Conservation (phyloP, 2,888 invertebrate species). For the Archaeoteleia sp. region DNA sequence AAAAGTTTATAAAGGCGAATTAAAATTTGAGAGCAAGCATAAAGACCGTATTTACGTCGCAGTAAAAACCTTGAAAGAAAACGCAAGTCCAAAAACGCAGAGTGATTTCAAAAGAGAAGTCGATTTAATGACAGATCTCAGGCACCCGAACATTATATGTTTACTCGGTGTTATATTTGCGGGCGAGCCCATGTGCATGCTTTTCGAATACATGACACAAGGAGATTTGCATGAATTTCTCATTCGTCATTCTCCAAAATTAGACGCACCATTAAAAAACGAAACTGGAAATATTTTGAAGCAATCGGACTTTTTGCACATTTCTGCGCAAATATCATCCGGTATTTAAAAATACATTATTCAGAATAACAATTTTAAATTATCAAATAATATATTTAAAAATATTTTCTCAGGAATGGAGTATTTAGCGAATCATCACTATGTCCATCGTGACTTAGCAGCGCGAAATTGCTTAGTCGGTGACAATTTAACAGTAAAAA, state of each 20-base stretch:
- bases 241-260: conserved; percentile 88
- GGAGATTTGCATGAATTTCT: conserved; percentile 98
- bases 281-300: conserved; percentile 86
- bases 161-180: conserved; percentile 93
- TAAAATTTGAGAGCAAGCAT: conserved; percentile 79
- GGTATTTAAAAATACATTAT: conserved; percentile 68
- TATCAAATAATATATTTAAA: conserved; percentile 3
- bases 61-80: conserved; percentile 95
- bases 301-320: conserved; percentile 91
- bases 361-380: too few species aligned
- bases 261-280: conserved; percentile 76
- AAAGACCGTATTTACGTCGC: conserved; percentile 87
- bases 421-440: conserved; percentile 92
- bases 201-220: conserved; percentile 98
- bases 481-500: conserved; percentile 95
- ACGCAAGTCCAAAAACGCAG: conserved; percentile 92
- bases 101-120: conserved; percentile 96
- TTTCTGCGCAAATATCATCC: conserved; percentile 90
- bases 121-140: conserved; percentile 93
- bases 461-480: conserved; percentile 97
- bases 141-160: conserved; percentile 97
- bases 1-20: conserved; percentile 96
- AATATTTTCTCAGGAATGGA: conserved; percentile 82
- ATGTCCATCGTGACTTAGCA: conserved; percentile 97
- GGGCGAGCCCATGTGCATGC: conserved; percentile 94